Percentiles rank a stretch among this genome's conserved stretches.
phyloP scores from a whole-genome alignment of 2,797 vertebrate genomes.

The Phataginus tetradactyla region DNA sequence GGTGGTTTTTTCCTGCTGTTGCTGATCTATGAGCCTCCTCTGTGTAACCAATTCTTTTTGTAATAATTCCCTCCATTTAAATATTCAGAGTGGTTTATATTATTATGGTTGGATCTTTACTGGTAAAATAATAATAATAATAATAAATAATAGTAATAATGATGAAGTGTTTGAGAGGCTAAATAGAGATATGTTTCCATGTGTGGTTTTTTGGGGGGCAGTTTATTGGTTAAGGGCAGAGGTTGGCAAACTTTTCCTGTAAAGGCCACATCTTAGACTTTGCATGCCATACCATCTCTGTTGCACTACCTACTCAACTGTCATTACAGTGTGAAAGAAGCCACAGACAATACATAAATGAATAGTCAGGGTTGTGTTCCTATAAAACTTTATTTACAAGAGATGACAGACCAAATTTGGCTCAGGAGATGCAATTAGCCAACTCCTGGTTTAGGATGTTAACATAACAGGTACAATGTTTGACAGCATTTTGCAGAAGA shows the following conservation, averaged over 20 bases:
- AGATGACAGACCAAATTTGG: background rate
- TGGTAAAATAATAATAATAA: background rate
- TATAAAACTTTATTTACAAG: constrained; percentile 26
- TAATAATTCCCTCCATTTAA: constrained; percentile 18
- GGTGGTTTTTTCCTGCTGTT: background rate
- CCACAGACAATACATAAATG: background rate
- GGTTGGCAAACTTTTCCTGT: background rate
- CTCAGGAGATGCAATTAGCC: background rate
- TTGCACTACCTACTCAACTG: background rate
- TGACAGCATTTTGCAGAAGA: constrained; percentile 16
- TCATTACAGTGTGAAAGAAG: background rate
- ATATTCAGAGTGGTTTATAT: background rate
- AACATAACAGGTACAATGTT: background rate
- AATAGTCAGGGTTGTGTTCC: background rate
- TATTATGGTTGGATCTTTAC: background rate
- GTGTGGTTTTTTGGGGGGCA: background rate
- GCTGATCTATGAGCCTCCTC: background rate
- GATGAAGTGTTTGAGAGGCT: background rate
- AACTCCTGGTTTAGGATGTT: background rate
- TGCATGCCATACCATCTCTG: background rate
- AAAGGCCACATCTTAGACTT: background rate
- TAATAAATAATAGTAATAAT: too few species aligned
- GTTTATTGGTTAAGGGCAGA: background rate
- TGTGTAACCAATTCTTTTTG: background rate
- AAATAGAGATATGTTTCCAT: background rate